Percentiles rank a stretch among this genome's conserved stretches.
phyloP scores from a whole-genome alignment of 2,888 invertebrate species.

The Nymphalis c-album region DNA sequence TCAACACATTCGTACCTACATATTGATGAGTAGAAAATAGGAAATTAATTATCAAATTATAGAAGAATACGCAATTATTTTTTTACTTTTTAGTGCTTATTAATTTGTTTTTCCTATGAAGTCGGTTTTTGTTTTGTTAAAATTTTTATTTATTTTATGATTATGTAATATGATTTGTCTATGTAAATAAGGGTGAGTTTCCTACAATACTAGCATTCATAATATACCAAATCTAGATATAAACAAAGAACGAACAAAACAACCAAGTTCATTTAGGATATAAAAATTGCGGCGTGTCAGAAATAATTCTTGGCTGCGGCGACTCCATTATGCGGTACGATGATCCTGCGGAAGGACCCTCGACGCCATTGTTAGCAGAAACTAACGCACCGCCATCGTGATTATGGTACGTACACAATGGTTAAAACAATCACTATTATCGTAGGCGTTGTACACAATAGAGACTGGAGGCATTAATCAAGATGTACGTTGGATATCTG shows the following conservation, averaged over 20 bases:
- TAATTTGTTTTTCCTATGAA: too few species aligned
- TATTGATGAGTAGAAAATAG: too few species aligned
- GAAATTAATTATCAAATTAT: too few species aligned
- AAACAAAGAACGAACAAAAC: background rate
- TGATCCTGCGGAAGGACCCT: slow-evolving; percentile 26
- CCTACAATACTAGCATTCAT: background rate
- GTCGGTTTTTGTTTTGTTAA: too few species aligned
- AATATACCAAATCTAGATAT: background rate
- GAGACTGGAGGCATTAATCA: slow-evolving; percentile 18
- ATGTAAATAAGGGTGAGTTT: background rate
- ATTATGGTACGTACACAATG: slow-evolving; percentile 21
- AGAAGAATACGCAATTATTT: too few species aligned
- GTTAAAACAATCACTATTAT: slow-evolving; percentile 27
- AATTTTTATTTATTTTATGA: too few species aligned
- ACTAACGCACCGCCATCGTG: slow-evolving; percentile 18
- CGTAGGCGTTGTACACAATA: slow-evolving; percentile 15
- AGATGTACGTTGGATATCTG: slow-evolving; percentile 5
- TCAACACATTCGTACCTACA: too few species aligned
- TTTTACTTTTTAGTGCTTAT: too few species aligned
- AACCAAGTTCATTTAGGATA: slow-evolving; percentile 6
- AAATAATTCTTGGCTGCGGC: slow-evolving; percentile 18
- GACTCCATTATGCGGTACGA: slow-evolving; percentile 26
- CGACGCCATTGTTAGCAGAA: slow-evolving; percentile 28
- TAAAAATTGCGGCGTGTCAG: slow-evolving; percentile 16
- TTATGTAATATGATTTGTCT: too few species aligned